Evolutionary conservation across 2,888 invertebrate genomes (phyloP).

Genomic region (Dolichomitus sp.): DNA sequence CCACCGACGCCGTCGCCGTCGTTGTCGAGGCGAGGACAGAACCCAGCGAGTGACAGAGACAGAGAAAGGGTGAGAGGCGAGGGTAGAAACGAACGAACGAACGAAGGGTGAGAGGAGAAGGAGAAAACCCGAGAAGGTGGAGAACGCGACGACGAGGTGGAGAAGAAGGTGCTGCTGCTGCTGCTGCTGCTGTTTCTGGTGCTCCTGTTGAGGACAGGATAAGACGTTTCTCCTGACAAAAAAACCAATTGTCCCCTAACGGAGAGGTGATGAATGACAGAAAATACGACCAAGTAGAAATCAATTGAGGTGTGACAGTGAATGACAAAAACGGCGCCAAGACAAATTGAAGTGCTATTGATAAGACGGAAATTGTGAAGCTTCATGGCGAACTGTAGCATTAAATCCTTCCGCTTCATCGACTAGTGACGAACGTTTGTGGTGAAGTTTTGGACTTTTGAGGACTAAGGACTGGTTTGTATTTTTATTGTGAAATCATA

Average conservation of each 20-base stretch:
- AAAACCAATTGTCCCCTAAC: neutral
- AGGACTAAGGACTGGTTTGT: neutral
- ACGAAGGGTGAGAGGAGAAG: conserved; percentile 52
- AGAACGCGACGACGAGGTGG: conserved; percentile 52
- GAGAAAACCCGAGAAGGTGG: conserved; percentile 61
- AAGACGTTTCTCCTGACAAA: conserved; percentile 5
- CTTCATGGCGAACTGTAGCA: conserved; percentile 19
- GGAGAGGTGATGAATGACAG: neutral
- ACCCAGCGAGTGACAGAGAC: conserved; percentile 27
- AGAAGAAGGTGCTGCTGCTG: conserved; percentile 66
- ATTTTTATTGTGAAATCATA: neutral
- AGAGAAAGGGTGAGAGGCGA: conserved; percentile 48
- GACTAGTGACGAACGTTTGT: conserved; percentile 14
- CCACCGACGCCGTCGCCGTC: conserved; percentile 66
- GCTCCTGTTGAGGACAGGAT: conserved; percentile 2
- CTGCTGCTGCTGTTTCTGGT: conserved; percentile 23
- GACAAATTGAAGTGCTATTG: neutral
- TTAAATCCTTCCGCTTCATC: neutral
- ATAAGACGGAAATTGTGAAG: conserved; percentile 5
- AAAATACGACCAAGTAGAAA: neutral
- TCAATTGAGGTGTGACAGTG: conserved; percentile 23
- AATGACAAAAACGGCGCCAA: conserved; percentile 24
- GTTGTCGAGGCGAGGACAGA: conserved; percentile 54
- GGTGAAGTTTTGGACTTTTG: neutral
- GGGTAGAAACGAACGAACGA: conserved; percentile 18